Evolutionary conservation across 2,113 vertebrate genomes (phyloP).

Genomic region (Mustelus asterias): DNA sequence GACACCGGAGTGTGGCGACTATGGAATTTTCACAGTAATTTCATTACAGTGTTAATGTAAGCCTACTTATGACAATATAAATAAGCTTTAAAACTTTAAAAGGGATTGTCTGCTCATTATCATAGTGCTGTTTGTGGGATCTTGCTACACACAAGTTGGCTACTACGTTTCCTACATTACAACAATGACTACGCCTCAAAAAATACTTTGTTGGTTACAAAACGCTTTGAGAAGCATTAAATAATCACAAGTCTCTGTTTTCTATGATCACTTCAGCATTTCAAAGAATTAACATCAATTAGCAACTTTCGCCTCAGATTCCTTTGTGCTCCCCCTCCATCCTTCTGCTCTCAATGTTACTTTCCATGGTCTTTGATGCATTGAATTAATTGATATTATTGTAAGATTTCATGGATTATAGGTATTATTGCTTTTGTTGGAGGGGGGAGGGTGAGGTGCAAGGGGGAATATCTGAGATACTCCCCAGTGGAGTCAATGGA

Average conservation of each 20-base stretch:
- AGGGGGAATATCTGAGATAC: neutral
- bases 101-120: neutral
- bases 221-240: no score
- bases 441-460: no score
- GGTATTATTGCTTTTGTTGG: neutral
- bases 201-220: neutral
- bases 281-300: neutral
- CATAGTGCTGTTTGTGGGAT: neutral
- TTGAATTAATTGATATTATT: neutral
- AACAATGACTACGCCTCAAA: neutral
- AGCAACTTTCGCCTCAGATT: neutral
- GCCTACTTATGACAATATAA: no score
- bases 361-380: neutral
- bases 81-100: no score
- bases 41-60: no score
- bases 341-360: neutral
- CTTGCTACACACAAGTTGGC: neutral
- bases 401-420: neutral
- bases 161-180: neutral
- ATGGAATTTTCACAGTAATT: no score
- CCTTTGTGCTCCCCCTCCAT: neutral
- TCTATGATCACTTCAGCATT: neutral
- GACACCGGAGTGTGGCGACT: no score
- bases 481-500: neutral
- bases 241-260: neutral